Evolutionary conservation across 2,797 vertebrate genomes (phyloP), one percentile per base, ranked within the genome.

Genomic region (Lates japonicus): DNA sequence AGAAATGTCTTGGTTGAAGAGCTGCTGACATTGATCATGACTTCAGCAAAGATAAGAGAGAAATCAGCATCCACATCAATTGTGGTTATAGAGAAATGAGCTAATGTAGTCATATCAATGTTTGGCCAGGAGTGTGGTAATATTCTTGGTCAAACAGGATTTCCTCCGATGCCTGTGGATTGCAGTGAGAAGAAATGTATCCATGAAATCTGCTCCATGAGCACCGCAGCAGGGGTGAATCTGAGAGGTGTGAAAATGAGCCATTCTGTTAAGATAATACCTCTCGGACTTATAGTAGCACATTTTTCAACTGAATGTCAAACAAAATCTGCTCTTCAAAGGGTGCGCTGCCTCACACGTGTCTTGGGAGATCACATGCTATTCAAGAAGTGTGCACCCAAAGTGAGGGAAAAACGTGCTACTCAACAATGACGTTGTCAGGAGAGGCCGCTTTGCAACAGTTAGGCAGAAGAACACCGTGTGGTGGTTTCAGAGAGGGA

Each of bases 301-400:
- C 77, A 62, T 74, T 60, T 69, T 55, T 51, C 31, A 37, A 51
- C 35, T 84, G 65, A 84, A 84, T 80, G 71, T 89, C 60, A 86
- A 87, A 82, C 69, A 55, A 51, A 84, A 83, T 49, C n/a, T 52
- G 51, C 76, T 84, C 74, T 72, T 90, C 79, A 84, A 78, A 86
- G 76, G 7, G 13, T 37, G 5, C 5, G 7, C 67, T 70, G 65
- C 49, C 41, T 76, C 70, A 55, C 74, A 70, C 58, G 54, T 76
- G 75, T 84, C 68, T 52, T 9, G 13, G 46, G 78, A 82, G 79
- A 75, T 82, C 82, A 82, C 74, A 74, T 74, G 72, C 57, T 75
- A 68, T 60, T 90, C 73, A 85, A 49, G 66, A 60, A 57, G 46
- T 44, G 33, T 22, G 64, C 31, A 71, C 29, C 29, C 55, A 10